Conservation (phyloP, 2,888 invertebrate genomes). For the Scrobipalpa atriplicella region DNA sequence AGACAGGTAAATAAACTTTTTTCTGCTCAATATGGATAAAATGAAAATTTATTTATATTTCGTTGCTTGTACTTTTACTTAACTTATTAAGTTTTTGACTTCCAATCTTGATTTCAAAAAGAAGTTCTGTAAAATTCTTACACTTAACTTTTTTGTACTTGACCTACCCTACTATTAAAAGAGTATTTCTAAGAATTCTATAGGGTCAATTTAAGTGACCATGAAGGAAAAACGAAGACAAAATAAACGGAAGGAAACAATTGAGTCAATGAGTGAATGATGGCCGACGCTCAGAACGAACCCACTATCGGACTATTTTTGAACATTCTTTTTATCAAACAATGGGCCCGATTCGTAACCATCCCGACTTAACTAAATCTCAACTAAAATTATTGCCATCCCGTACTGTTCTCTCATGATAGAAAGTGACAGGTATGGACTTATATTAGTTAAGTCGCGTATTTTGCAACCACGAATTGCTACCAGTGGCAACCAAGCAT, state of each 20-base stretch:
- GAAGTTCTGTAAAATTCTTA: not conserved
- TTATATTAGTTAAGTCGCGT: too few species aligned
- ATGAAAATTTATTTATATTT: too few species aligned
- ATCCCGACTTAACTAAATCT: too few species aligned
- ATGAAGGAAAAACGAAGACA: conserved; percentile 46
- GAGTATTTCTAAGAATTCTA: not conserved
- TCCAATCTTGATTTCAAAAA: not conserved
- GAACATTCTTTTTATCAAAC: not conserved
- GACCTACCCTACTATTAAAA: not conserved
- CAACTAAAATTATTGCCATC: too few species aligned
- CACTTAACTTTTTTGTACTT: not conserved
- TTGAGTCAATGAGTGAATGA: conserved; percentile 61
- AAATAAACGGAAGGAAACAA: conserved; percentile 70
- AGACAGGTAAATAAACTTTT: not conserved
- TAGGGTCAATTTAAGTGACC: conserved; percentile 39
- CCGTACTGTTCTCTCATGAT: too few species aligned
- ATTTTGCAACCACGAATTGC: too few species aligned
- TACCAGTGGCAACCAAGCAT: too few species aligned
- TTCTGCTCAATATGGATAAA: too few species aligned
- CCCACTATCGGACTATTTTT: not conserved
- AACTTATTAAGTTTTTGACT: not conserved
- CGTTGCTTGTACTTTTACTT: not conserved
- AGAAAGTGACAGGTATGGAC: too few species aligned
- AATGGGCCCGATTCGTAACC: too few species aligned
- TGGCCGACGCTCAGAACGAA: conserved; percentile 30